Conservation (phyloP, 2,113 vertebrate species). For the Datnioides undecimradiatus region DNA sequence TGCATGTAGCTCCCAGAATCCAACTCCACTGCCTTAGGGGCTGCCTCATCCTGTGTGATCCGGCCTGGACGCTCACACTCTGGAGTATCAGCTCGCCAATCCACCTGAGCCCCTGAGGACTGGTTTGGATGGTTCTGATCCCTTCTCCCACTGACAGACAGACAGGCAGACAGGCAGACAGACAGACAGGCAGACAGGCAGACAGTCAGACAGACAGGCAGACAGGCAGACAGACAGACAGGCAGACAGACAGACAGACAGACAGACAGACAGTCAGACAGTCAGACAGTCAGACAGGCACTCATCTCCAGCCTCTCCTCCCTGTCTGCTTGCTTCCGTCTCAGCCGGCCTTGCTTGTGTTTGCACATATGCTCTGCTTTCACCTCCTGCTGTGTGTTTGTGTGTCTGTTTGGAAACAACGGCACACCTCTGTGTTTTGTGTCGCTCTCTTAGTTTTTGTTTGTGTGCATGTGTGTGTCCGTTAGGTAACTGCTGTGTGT, state of each 20-base stretch:
- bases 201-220: too few relatives aligned
- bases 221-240: too few relatives aligned
- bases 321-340: slow-evolving; percentile 20
- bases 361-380: slow-evolving; percentile 32
- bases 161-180: too few relatives aligned
- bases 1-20: slow-evolving; percentile 44
- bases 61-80: background rate
- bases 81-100: background rate
- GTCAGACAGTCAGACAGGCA: background rate
- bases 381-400: slow-evolving; percentile 1
- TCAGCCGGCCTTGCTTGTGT: slow-evolving; percentile 25
- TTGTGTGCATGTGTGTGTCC: background rate
- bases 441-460: background rate
- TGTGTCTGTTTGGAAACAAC: slow-evolving; percentile 10
- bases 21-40: slow-evolving; percentile 70
- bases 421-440: slow-evolving; percentile 3
- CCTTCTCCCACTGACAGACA: background rate
- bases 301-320: background rate
- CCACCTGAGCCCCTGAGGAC: slow-evolving; percentile 62
- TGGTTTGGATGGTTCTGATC: slow-evolving; percentile 62
- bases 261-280: too few relatives aligned
- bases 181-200: too few relatives aligned
- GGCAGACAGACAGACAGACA: too few relatives aligned
- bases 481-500: background rate
- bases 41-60: slow-evolving; percentile 17